Evolutionary conservation across 2,113 vertebrate species (phyloP), one percentile per base, ranked within the genome.

Genomic region (Ceyx cyanopectus): DNA sequence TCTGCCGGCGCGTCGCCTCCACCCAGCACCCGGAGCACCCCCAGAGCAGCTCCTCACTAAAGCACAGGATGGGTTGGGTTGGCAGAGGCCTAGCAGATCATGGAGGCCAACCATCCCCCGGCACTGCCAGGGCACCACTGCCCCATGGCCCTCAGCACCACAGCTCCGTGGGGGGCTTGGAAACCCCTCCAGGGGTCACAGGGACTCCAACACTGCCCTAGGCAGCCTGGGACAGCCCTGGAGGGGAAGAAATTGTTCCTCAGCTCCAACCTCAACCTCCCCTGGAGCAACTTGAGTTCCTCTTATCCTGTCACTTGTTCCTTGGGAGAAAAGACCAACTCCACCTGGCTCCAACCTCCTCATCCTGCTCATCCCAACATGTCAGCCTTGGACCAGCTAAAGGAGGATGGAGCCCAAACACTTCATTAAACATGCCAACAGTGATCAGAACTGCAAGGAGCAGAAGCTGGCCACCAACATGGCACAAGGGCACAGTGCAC

Each of bases 1-100:
- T 97, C 98, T 50, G 14, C 21, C 4, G 0, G 63, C 7, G 1
- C 13, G 0, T 5, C 4, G 3, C 98, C 98, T 97, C 95, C 69
- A 3, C 4, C 1, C 17, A 0, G 14, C 41, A 6, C 41, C 46
- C 34, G 2, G 5, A 97, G 90, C 89, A 4, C 12, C 27, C 53
- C 27, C 14, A 27, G 53, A 27, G 9, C 53, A 16, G 85, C 2
- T 53, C 57, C 3, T 41, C 60, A 5, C 7, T 26, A 15, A 29
- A 41, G 12, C 17, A 19, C 12, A 19, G 26, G 20, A 29, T 29
- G 23, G 24, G 8, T 63, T 41, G 18, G 37, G 27, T 63, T 29
- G 26, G 61, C 19, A 63, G 17, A 27, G 26, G 13, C 37, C 40
- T 29, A 41, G 27, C 17, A 41, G 61, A 20, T 63, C 26, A 20